Base-by-base conservation (phyloP, 1,140 invertebrate species). In the Coenobita brevimanus region DNA sequence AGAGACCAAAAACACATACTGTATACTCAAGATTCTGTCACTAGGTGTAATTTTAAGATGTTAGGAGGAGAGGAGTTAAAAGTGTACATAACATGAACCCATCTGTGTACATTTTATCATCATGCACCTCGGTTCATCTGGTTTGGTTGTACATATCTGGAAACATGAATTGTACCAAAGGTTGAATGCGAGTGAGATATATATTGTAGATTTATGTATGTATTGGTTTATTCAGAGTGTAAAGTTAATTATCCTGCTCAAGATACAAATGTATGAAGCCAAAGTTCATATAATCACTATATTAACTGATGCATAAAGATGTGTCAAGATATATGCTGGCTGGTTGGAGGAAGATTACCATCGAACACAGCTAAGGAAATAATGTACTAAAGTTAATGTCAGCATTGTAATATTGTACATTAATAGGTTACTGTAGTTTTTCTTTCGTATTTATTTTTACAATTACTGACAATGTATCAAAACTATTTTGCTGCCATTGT, bases 181-280 rank as follows among this genome's bases (percentile, higher is more conserved):
- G 73, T 79, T 86, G 83, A 86, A 86, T 86, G 83, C 36, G 83
- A 86, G 83, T 86, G 83, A 86, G 83, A 86, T 67, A 64, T 86
- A 86, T 86, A 86, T 78, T 86, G 75, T 86, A 86, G 75, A 86
- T 79, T 86, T 79, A 64, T 85, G 71, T 86, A 86, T 86, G 75
- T 69, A 83, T 78, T 79, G 60, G 41, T 79, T 86, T 69, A 86
- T 38, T 86, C 60, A 41, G 43, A 69, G 83, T 86, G 73, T 78
- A 79, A 64, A 82, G 80, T 41, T 50, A 64, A 82, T 67, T 82
- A 82, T 86, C 83, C 83, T 86, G 83, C 83, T 86, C 83, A 86
- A 86, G 83, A 86, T 79, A 86, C 73, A 86, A 86, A 79, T 79
- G 75, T 78, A 86, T 86, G 38, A 86, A 86, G 83, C 83, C 83